Conservation (phyloP, 1,140 invertebrate species). For the Hestina assimilis region DNA sequence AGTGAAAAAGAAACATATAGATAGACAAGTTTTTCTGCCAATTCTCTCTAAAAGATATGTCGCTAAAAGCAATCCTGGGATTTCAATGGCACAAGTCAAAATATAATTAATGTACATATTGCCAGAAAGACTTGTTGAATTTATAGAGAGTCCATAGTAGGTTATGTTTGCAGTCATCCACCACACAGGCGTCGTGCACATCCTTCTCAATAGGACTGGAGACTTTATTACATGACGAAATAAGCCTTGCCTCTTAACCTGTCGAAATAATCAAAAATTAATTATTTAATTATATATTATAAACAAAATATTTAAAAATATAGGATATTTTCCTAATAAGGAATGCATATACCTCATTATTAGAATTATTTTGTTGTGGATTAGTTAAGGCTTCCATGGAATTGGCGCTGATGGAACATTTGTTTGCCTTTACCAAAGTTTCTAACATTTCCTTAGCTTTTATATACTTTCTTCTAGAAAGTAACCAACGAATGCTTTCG, state of each 20-base stretch:
- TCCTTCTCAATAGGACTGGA: constrained; percentile 23
- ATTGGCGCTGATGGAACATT: constrained; percentile 78
- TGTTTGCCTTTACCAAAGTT: constrained; percentile 83
- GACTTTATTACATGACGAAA: constrained; percentile 19
- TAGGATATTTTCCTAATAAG: too few relatives aligned
- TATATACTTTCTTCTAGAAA: constrained; percentile 83
- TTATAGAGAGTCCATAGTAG: constrained; percentile 83
- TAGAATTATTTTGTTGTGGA: too few relatives aligned
- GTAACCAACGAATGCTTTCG: constrained; percentile 86
- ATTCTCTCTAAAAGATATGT: constrained; percentile 34
- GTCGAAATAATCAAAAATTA: too few relatives aligned
- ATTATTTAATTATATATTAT: too few relatives aligned
- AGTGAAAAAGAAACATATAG: constrained; percentile 84
- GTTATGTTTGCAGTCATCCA: constrained; percentile 83
- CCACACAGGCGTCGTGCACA: constrained; percentile 78
- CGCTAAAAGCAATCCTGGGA: constrained; percentile 83
- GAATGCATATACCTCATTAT: too few relatives aligned
- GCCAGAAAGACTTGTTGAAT: constrained; percentile 81
- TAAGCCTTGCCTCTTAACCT: neutral
- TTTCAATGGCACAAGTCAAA: constrained; percentile 81
- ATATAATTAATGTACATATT: constrained; percentile 84
- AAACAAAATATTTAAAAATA: too few relatives aligned
- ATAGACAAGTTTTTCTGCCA: constrained; percentile 79
- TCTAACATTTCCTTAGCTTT: constrained; percentile 80
- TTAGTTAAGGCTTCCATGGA: constrained; percentile 67